These are phyloP conservation scores for Epiblema foenella DNA, from an alignment of 2,888 invertebrate species.

Conservation along the genomic window DNA sequence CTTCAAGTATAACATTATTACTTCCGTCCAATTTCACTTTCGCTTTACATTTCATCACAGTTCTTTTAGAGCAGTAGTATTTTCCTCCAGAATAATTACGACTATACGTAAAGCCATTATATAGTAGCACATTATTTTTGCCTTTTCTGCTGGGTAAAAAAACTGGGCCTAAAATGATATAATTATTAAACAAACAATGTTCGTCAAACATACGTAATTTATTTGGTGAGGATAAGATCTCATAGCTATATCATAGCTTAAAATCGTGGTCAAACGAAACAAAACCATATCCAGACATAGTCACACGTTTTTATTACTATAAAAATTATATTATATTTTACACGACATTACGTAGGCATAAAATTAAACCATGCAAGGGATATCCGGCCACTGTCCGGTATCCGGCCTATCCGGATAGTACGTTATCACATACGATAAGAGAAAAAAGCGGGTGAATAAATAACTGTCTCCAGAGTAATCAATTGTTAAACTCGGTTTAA, in stretches of 20 bases:
- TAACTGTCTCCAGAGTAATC: too few relatives aligned
- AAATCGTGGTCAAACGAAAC: neutral
- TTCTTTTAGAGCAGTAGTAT: conserved; percentile 53
- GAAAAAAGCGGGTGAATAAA: too few relatives aligned
- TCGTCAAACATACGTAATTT: neutral
- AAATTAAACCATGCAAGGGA: too few relatives aligned
- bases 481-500: too few relatives aligned
- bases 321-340: too few relatives aligned
- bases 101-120: conserved; percentile 53
- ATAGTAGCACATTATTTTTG: conserved; percentile 8
- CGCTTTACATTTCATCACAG: conserved; percentile 35
- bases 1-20: conserved; percentile 2
- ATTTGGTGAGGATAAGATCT: neutral
- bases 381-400: too few relatives aligned
- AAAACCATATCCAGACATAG: neutral
- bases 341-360: too few relatives aligned
- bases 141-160: conserved; percentile 14
- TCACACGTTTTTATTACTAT: too few relatives aligned
- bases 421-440: too few relatives aligned
- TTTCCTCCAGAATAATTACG: conserved; percentile 44
- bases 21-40: conserved; percentile 11
- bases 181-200: neutral
- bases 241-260: neutral
- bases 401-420: too few relatives aligned
- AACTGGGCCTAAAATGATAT: conserved; percentile 2